Evolutionary conservation across 2,888 invertebrate species (phyloP), one percentile per base, ranked within the genome.

Genomic region (Cryptophagus acutangulus): DNA sequence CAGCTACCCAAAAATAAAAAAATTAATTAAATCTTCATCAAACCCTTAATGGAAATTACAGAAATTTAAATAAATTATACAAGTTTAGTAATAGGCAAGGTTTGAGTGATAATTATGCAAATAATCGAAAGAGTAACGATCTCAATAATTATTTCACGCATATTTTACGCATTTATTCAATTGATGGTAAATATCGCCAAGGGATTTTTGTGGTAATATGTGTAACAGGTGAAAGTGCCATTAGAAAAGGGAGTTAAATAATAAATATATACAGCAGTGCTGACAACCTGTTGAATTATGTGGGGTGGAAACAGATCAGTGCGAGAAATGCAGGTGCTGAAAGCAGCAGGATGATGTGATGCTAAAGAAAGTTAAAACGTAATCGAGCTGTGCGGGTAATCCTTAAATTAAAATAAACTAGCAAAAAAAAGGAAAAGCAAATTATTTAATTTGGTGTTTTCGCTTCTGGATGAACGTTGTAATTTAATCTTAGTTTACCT

Each of bases 281-380:
- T 53, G 50, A 49, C 61, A 62, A 66, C 66, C 66, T 66, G 66
- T 66, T 66, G 66, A 64, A 56, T 60, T 55, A 51, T 43, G 41
- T 48, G 52, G 54, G 43, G 46, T 26, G 4, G 26, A 26, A 26
- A 26, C 26, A 4, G 26, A 26, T 26, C 26, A n/a, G 5, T 6
- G 26, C n/a, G 26, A 4, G 3, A 26, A 26, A 26, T 26, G 26
- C 26, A 26, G 26, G 26, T 26, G 26, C 4, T 26, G 26, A n/a
- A n/a, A n/a, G n/a, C n/a, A n/a, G n/a, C n/a, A n/a, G n/a, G n/a
- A n/a, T n/a, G n/a, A n/a, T n/a, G n/a, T 6, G 20, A 26, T 12
- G 26, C 26, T n/a, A 26, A 26, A 3, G 12, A 20, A 20, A 20
- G 20, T 20, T 6, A 6, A 20, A 57, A 51, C 46, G 54, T 57